Evolutionary conservation across 2,888 invertebrate species (phyloP).

Genomic region (Melolontha melolontha): DNA sequence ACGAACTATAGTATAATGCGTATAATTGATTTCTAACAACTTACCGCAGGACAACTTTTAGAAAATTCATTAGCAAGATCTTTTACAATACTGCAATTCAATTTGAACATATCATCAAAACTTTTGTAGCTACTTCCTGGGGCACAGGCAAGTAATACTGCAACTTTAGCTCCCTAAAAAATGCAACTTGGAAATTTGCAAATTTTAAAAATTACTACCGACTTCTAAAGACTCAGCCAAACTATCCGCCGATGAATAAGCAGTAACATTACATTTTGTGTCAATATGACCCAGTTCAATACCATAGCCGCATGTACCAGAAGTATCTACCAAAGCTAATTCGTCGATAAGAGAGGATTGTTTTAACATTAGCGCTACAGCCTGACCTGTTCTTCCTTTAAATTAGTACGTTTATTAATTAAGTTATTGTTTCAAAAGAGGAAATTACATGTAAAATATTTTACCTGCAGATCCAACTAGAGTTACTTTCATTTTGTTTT

Average conservation of each 20-base stretch:
- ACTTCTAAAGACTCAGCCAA: constrained; percentile 47
- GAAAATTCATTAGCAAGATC: constrained; percentile 54
- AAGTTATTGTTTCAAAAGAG: not conserved
- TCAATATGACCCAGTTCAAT: constrained; percentile 66
- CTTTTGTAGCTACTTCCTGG: constrained; percentile 49
- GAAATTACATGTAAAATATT: not conserved
- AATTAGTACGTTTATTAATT: not conserved
- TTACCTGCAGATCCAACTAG: constrained; percentile 43
- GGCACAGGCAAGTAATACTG: constrained; percentile 57
- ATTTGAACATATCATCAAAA: constrained; percentile 56
- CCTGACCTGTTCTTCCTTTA: constrained; percentile 68
- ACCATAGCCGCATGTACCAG: constrained; percentile 60
- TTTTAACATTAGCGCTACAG: constrained; percentile 70
- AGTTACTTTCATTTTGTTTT: constrained; percentile 42
- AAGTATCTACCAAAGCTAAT: constrained; percentile 70
- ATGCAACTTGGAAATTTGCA: constrained; percentile 1
- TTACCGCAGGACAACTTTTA: constrained; percentile 57
- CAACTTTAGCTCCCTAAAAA: constrained; percentile 57
- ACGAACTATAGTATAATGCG: no score
- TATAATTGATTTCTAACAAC: not conserved
- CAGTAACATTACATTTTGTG: constrained; percentile 64
- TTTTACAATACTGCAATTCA: constrained; percentile 58
- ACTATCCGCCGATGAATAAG: constrained; percentile 55
- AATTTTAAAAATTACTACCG: not conserved
- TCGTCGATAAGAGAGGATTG: constrained; percentile 70